These are phyloP conservation scores for Acanthosepion pharaonis DNA, from an alignment of 2,888 invertebrate genomes.

Conservation along the genomic window DNA sequence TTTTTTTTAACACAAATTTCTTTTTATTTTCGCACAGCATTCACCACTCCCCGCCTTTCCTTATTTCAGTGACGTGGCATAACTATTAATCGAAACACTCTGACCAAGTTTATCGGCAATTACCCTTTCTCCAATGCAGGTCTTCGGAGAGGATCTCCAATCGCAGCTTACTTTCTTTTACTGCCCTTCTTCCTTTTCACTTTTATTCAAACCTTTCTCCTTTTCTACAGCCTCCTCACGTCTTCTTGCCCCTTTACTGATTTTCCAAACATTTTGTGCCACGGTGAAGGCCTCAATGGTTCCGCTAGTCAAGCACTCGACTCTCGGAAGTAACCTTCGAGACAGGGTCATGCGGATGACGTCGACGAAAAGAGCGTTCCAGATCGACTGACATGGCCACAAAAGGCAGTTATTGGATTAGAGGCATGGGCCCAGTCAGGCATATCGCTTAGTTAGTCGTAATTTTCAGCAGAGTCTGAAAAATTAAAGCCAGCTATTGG, in stretches of 20 bases:
- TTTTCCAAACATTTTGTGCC: conserved; percentile 15
- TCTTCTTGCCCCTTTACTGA: background rate
- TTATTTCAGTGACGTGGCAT: background rate
- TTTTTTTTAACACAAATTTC: background rate
- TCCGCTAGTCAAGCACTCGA: conserved; percentile 33
- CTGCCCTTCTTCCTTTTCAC: background rate
- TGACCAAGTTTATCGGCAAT: conserved; percentile 33
- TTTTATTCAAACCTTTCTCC: background rate
- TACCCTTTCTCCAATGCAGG: conserved; percentile 7
- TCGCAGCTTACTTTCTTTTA: background rate
- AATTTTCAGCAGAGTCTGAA: conserved; percentile 6
- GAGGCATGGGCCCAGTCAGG: conserved; percentile 18
- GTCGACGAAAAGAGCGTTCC: conserved; percentile 33
- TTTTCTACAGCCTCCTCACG: background rate
- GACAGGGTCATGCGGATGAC: conserved; percentile 21
- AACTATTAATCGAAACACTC: conserved; percentile 33
- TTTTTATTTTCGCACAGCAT: background rate
- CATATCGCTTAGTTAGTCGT: background rate
- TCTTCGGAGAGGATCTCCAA: background rate
- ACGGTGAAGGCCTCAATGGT: background rate
- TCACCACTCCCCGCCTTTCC: background rate
- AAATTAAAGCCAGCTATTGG: conserved; percentile 18
- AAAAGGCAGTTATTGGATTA: conserved; percentile 11
- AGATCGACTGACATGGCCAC: background rate
- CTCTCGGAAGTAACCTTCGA: conserved; percentile 9